These are phyloP conservation scores for Lasiommata megera DNA, from an alignment of 2,888 invertebrate genomes.

Conservation along the genomic window DNA sequence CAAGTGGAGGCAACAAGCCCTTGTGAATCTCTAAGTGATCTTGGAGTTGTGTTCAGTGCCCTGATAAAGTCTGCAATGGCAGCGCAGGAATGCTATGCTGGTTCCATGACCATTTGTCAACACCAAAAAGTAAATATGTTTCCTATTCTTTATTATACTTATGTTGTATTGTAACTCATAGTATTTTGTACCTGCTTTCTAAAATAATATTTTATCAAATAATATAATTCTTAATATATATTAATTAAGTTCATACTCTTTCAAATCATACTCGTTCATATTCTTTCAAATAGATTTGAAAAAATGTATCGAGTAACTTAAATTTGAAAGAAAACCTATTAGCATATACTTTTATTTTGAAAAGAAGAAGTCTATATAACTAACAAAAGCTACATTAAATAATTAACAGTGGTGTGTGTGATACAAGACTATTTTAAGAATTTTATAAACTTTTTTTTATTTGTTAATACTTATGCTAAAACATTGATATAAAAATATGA, in stretches of 20 bases:
- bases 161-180: slow-evolving; percentile 47
- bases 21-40: slow-evolving; percentile 47
- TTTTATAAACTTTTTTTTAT: not conserved
- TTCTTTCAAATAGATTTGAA: too few relatives aligned
- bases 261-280: too few relatives aligned
- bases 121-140: slow-evolving; percentile 71
- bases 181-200: slow-evolving; percentile 40
- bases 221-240: too few relatives aligned
- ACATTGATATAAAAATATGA: slow-evolving; percentile 5
- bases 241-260: too few relatives aligned
- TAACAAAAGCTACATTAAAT: not conserved
- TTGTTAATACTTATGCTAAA: too few relatives aligned
- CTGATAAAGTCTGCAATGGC: slow-evolving; percentile 30
- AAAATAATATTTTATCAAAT: slow-evolving; percentile 21
- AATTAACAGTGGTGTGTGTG: not conserved
- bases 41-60: slow-evolving; percentile 59
- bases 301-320: slow-evolving; percentile 11
- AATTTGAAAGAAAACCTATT: not conserved
- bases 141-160: slow-evolving; percentile 42
- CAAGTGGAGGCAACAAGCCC: slow-evolving; percentile 35
- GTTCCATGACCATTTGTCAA: slow-evolving; percentile 44
- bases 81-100: slow-evolving; percentile 38
- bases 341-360: not conserved
- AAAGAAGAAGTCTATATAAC: not conserved
- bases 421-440: not conserved